These are phyloP conservation scores for Tor tambroides DNA, from an alignment of 2,113 vertebrate genomes.

Conservation along the genomic window DNA sequence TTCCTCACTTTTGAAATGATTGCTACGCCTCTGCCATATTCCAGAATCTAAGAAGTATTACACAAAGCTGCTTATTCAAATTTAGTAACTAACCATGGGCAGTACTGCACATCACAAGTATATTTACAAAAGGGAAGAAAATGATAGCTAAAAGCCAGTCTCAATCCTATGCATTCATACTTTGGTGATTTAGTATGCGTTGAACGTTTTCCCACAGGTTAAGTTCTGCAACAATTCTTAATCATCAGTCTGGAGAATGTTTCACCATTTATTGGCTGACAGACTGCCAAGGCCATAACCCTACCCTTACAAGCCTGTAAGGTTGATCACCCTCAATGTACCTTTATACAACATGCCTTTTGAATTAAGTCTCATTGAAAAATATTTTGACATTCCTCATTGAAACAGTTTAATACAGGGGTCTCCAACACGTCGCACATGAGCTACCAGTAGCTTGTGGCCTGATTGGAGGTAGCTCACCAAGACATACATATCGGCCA, in stretches of 20 bases:
- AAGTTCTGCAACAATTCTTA: not conserved
- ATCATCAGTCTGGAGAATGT: not conserved
- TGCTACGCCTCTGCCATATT: not conserved
- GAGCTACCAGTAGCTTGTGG: no score
- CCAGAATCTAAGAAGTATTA: not conserved
- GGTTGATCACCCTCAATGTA: not conserved
- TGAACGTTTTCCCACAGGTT: not conserved
- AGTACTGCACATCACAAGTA: not conserved
- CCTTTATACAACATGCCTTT: not conserved
- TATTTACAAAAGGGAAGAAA: not conserved
- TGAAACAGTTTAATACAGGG: not conserved
- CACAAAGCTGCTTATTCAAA: slow-evolving; percentile 19
- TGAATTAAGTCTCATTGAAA: not conserved
- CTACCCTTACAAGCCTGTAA: not conserved
- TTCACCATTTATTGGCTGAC: not conserved
- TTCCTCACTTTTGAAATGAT: not conserved
- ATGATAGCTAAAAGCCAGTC: not conserved
- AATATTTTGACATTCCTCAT: not conserved
- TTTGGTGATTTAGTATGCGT: not conserved
- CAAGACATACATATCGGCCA: no score
- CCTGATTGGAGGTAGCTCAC: no score
- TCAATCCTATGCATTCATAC: not conserved
- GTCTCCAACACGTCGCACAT: no score
- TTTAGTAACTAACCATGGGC: not conserved
- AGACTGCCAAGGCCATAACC: not conserved